Evolutionary conservation across 2,888 invertebrate genomes (phyloP), one percentile per base, ranked within the genome.

Genomic region (Junonia oenone): DNA sequence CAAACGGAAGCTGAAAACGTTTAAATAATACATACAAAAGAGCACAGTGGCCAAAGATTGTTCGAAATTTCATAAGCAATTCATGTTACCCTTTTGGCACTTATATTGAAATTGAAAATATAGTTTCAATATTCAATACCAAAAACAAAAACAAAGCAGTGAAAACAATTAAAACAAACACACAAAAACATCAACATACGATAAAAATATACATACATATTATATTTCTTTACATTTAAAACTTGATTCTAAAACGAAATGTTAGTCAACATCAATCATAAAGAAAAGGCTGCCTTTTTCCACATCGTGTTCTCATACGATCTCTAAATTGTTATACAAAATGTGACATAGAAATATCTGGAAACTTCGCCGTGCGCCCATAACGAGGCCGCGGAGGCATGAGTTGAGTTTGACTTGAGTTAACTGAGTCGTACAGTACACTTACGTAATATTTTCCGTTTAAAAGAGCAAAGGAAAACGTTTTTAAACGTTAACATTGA

Each of bases 391-490:
- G n/a, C n/a, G n/a, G n/a, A n/a, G n/a, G 38, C 17, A 17, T 8
- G 9, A 38, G 38, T 40, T n/a, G 15, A 19, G 38, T 40, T 17
- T 6, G 13, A 15, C 15, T 38, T 19, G 2, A 40, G 11, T 19
- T 40, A 40, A 40, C 38, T 40, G n/a, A n/a, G n/a, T n/a, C n/a
- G n/a, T n/a, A n/a, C 38, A 40, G 38, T 40, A 17, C 19, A n/a
- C 17, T 40, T 17, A 19, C 38, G 38, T 19, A 38, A 38, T 15
- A 17, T 3, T 9, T 38, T 19, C 19, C 38, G 38, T 40, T 40
- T 19, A 11, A 17, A 17, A 40, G 38, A 40, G 17, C 38, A 40
- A 40, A 40, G 38, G 38, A 0, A 19, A 19, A 19, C 11, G n/a
- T 19, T 40, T 40, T 19, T 11, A 17, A 40, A 2, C 6, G 27